Percentiles rank a stretch among this genome's conserved stretches.
Evolutionary conservation across 2,888 invertebrate species (phyloP).

Genomic region (Eugnorisma glareosa): DNA sequence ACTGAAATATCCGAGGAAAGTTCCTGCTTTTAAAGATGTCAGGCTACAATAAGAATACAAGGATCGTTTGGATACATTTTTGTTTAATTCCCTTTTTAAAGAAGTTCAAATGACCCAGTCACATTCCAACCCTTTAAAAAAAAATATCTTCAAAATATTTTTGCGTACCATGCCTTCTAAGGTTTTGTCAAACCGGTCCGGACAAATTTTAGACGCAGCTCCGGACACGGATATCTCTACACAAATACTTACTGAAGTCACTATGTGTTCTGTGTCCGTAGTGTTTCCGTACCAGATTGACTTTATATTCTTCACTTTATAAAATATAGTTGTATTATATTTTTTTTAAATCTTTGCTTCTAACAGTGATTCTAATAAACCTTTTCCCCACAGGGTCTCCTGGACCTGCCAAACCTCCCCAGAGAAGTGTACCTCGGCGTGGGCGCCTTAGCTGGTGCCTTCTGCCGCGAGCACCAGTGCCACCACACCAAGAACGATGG

Average conservation of each 20-base stretch:
- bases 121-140: not conserved
- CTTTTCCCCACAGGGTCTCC: slow-evolving; percentile 83
- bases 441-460: slow-evolving; percentile 93
- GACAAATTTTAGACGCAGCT: not conserved
- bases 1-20: too few relatives aligned
- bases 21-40: not conserved
- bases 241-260: not conserved
- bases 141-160: not conserved
- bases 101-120: not conserved
- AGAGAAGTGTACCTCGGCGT: slow-evolving; percentile 93
- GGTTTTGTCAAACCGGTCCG: not conserved
- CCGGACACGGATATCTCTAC: not conserved
- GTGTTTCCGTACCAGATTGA: not conserved
- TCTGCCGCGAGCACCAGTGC: slow-evolving; percentile 93
- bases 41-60: not conserved
- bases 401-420: slow-evolving; percentile 91
- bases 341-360: not conserved
- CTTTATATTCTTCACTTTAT: too few relatives aligned
- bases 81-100: not conserved
- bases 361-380: not conserved
- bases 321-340: too few relatives aligned
- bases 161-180: not conserved
- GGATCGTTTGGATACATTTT: not conserved
- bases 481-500: slow-evolving; percentile 86
- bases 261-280: not conserved